These are phyloP conservation scores for Dione juno DNA, from an alignment of 2,888 invertebrate genomes.

Conservation along the genomic window DNA sequence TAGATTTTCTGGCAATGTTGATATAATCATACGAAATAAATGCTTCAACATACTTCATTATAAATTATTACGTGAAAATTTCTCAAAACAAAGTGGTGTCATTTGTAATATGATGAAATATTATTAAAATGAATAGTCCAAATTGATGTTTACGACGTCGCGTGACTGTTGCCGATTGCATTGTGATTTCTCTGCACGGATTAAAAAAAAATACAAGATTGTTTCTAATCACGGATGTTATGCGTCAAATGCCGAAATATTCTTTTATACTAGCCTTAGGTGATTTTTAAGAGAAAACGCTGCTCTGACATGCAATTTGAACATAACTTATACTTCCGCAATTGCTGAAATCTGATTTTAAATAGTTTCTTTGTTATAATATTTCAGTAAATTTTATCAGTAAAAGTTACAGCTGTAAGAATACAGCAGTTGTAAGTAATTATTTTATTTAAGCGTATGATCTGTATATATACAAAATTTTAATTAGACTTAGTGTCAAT, in stretches of 20 bases:
- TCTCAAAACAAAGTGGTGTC: constrained; percentile 18
- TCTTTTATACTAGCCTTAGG: constrained; percentile 60
- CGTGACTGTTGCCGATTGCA: constrained; percentile 70
- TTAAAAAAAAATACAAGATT: constrained; percentile 64
- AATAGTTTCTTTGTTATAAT: constrained; percentile 25
- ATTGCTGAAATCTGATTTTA: constrained; percentile 42
- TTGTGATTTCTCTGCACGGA: constrained; percentile 65
- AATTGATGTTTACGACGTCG: constrained; percentile 49
- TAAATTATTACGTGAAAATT: constrained; percentile 4
- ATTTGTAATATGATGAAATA: constrained; percentile 33
- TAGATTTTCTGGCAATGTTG: not conserved
- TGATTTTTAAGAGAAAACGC: constrained; percentile 60
- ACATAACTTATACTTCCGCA: constrained; percentile 42
- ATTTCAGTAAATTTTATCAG: no score
- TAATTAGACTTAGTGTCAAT: not conserved
- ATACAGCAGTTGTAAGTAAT: not conserved
- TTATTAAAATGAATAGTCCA: constrained; percentile 34
- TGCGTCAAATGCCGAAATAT: constrained; percentile 62
- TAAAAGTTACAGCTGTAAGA: no score
- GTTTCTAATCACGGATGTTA: constrained; percentile 72
- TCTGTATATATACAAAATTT: not conserved
- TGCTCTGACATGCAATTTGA: constrained; percentile 64
- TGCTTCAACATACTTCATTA: not conserved
- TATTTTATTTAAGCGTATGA: not conserved
- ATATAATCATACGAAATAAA: not conserved